Base-by-base conservation (phyloP, 2,888 invertebrate genomes). In the Beris morrisii region DNA sequence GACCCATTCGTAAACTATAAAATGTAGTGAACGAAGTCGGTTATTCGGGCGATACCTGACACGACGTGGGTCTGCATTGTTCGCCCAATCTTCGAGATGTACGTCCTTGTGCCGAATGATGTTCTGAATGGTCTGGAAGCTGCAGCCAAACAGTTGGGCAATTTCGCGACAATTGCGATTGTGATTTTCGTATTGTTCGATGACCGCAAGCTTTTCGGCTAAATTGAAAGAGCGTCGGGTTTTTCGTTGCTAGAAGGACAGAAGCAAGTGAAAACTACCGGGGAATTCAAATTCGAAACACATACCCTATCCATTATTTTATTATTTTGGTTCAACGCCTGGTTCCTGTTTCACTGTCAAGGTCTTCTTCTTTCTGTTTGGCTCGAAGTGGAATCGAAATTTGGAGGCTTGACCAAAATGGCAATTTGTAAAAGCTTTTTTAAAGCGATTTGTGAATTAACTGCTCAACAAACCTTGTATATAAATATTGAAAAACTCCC, bases 281-380 rank as follows among this genome's bases (percentile, higher is more conserved):
- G 4, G 44, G 6, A 9, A 43, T 43, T 38, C 15, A 82, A 82
- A 70, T 82, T 82, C 70, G 82, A 82, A 67, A 65, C 65, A 48
- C 65, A 48, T 58, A 68, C 68, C 68, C 68, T 65, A 53, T 68
- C 68, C 68, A 68, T 68, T 82, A 82, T 66, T 57, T 56, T 31
- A 52, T 69, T 66, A 46, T 70, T 65, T 56, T 69, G 58, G 30
- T 66, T 56, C 54, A 38, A 3, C 38, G 38, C 38, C 38, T 38
- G n/a, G 9, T 38, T 64, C 32, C 58, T 61, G 67, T n/a, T 3
- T 32, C 48, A 59, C 48, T 59, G 59, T 59, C 59, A 59, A 30
- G n/a, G 13, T 28, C 13, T 50, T 48, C 59, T 63, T 63, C 61
- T 61, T 61, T 50, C 50, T 61, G 12, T 32, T 9, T 3, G 38